phyloP scores from a whole-genome alignment of 2,797 vertebrate genomes.

The Crenichthys baileyi region DNA sequence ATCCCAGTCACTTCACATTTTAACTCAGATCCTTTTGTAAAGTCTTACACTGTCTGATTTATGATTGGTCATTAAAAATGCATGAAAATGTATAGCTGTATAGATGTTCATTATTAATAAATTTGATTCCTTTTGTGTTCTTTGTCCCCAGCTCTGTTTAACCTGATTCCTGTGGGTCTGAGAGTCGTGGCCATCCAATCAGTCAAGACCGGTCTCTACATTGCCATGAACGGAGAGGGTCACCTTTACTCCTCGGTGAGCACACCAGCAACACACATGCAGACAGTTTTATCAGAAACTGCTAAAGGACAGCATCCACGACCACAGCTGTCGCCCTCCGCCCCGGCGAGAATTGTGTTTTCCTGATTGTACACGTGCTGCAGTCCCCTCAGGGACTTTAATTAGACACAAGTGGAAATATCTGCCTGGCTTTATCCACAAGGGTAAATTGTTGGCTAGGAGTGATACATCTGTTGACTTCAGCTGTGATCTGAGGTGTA shows the following conservation, averaged over 20 bases:
- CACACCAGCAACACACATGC: constrained; percentile 6
- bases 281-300: neutral
- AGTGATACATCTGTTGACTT: neutral
- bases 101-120: neutral
- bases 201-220: constrained; percentile 96
- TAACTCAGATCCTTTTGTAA: neutral
- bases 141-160: constrained; percentile 91
- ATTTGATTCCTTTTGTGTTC: constrained; percentile 41
- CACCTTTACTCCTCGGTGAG: constrained; percentile 99
- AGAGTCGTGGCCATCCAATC: constrained; percentile 98
- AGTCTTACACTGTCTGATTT: neutral
- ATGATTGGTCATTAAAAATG: neutral
- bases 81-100: too few species aligned
- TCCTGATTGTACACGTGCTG: constrained; percentile 12
- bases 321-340: neutral
- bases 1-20: neutral
- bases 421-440: constrained; percentile 8
- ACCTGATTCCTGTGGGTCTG: constrained; percentile 98
- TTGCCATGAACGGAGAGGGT: constrained; percentile 98
- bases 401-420: constrained; percentile 31
- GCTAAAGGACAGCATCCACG: neutral
- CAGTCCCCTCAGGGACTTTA: constrained; percentile 14
- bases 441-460: constrained; percentile 6
- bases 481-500: neutral
- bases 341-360: neutral